Evolutionary conservation across 92 coral and sea anemone genomes (phyloP), one percentile per base, ranked within the genome.

Genomic region (Epizoanthus ramosus): DNA sequence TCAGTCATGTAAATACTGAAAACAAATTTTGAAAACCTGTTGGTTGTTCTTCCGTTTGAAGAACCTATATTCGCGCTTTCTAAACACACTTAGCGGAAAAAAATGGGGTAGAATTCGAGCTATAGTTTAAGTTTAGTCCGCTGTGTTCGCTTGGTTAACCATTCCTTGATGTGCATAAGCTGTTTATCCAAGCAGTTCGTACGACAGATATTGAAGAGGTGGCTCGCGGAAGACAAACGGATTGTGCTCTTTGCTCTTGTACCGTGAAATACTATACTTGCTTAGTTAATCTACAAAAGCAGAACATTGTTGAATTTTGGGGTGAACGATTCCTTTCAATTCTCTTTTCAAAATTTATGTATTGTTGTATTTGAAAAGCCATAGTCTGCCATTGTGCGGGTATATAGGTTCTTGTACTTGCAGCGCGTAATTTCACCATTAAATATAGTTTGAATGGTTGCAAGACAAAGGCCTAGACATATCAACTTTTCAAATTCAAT

Each of bases 391-490:
- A 93, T 93, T 93, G 95, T 91, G 84, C 59, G 19, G 33, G 63
- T 74, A 80, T 68, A 90, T 88, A 89, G 88, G 82, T 86, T 84
- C 98, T 93, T 93, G 95, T 93, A 79, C 88, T 75, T 63, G 52
- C 83, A 91, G 90, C 74, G 88, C 79, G 94, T 88, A 83, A 91
- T 93, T 88, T 90, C 71, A 76, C 92, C 89, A 85, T 90, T 93
- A 86, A 93, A 88, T 87, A 67, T 82, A 47, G 79, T 77, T 89
- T 84, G 83, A 86, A 93, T 88, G 73, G 94, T 76, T 57, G 28
- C 84, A 63, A 74, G 56, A 93, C 95, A 93, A 93, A 91, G 60
- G 91, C 71, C 63, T 87, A 93, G 98, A 93, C 98, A 91, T 91
- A 93, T 91, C 98, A 93, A 89, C 73, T 64, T 41, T 59, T 76